Evolutionary conservation across 2,113 vertebrate species (phyloP), one percentile per base, ranked within the genome.

Genomic region (Lycocorax pyrrhopterus): DNA sequence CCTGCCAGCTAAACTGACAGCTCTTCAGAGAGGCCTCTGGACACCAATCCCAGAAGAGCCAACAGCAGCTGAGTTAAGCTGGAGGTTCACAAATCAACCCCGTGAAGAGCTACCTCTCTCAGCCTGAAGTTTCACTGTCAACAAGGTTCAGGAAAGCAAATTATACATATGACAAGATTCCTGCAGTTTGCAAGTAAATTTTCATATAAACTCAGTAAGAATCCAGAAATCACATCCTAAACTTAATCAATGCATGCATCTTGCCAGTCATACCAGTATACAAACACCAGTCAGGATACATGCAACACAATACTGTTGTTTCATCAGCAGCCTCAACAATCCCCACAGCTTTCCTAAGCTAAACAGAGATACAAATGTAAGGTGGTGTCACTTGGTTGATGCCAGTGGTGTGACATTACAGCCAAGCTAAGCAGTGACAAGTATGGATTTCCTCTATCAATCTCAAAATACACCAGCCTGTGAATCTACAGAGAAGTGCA

Each of bases 1-100:
- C 72, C 90, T 95, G 81, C 64, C 94, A 96, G 80, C 44, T 75
- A 26, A 90, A 90, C 56, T 89, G 84, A 90, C 87, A 94, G 92
- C 78, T 53, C 90, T 35, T 86, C 90, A 87, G 56, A 93, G 69
- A 67, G 67, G 47, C 47, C 78, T 72, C 75, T 25, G 78, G 64
- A 87, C 84, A 86, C 35, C 81, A 69, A 44, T 47, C 86, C 88
- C 93, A 51, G 39, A 39, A 52, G 52, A 84, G 37, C 32, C 73
- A 78, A 46, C 0, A 86, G 64, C 49, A 81, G 67, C 76, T 52
- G 41, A 86, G 37, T 52, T 79, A 59, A 86, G 58, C 66, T 76
- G 39, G 7, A 83, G 43, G 33, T 51, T 91, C 92, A 81, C 51
- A 80, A 49, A 84, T 3, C 16, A 64, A 46, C 44, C 51, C 63